Evolutionary conservation across 2,888 invertebrate genomes (phyloP).

Genomic region (Stenodera caucasica): DNA sequence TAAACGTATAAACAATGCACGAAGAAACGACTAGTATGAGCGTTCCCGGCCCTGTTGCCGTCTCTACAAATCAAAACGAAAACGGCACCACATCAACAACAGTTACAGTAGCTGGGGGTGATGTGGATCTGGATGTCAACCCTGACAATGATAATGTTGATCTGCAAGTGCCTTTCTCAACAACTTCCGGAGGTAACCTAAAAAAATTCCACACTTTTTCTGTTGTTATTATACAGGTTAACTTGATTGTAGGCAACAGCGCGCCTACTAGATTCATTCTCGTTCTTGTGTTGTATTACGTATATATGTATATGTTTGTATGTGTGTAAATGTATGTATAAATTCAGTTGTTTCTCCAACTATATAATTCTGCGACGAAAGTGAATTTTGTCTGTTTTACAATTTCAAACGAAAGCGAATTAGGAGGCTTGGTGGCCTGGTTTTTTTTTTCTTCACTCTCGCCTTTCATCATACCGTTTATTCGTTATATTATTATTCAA

Average conservation of each 20-base stretch:
- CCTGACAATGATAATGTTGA: slow-evolving; percentile 63
- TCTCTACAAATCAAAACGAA: slow-evolving; percentile 61
- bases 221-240: slow-evolving; percentile 40
- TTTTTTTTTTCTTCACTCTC: background rate
- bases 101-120: slow-evolving; percentile 55
- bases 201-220: slow-evolving; percentile 24
- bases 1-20: slow-evolving; percentile 62
- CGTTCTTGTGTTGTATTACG: slow-evolving; percentile 20
- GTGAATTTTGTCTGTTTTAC: background rate
- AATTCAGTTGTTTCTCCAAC: background rate
- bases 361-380: background rate
- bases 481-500: too few species aligned
- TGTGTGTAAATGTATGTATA: slow-evolving; percentile 23
- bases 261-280: slow-evolving; percentile 41
- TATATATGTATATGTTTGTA: slow-evolving; percentile 16
- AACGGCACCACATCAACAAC: slow-evolving; percentile 50
- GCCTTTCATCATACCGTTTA: background rate
- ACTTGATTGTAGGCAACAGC: slow-evolving; percentile 36
- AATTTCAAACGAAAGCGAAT: background rate
- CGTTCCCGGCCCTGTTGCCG: slow-evolving; percentile 67
- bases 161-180: slow-evolving; percentile 65
- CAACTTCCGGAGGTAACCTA: slow-evolving; percentile 63
- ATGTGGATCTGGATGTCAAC: slow-evolving; percentile 58
- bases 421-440: background rate
- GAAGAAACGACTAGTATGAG: slow-evolving; percentile 72